phyloP scores from a whole-genome alignment of 2,797 vertebrate species.

The Pelodytes ibericus region DNA sequence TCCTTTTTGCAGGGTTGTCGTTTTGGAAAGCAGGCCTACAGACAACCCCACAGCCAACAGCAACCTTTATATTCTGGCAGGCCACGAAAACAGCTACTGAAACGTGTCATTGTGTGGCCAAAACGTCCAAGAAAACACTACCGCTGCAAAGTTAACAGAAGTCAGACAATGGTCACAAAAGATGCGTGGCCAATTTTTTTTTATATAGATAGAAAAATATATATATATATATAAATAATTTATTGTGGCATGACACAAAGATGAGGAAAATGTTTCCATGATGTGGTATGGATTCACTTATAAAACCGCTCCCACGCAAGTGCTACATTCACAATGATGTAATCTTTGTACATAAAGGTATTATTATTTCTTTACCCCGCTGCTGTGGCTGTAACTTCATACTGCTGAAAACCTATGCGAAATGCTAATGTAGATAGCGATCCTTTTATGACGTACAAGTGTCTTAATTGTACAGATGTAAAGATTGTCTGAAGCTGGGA shows the following conservation, averaged over 20 bases:
- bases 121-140: slow-evolving; percentile 59
- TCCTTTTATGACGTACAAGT: slow-evolving; percentile 79
- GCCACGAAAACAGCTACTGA: slow-evolving; percentile 99
- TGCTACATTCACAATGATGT: slow-evolving; percentile 89
- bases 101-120: slow-evolving; percentile 19
- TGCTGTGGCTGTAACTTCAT: slow-evolving; percentile 70
- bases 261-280: slow-evolving; percentile 65
- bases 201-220: slow-evolving; percentile 33
- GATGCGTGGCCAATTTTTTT: slow-evolving; percentile 60
- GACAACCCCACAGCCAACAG: slow-evolving; percentile 98
- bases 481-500: slow-evolving; percentile 64
- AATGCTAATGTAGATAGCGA: slow-evolving; percentile 82
- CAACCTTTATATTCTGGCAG: slow-evolving; percentile 97
- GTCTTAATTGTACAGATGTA: slow-evolving; percentile 78
- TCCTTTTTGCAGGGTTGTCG: slow-evolving; percentile 84
- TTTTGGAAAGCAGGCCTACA: slow-evolving; percentile 93
- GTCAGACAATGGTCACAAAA: slow-evolving; percentile 67
- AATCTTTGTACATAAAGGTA: slow-evolving; percentile 93
- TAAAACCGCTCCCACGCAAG: slow-evolving; percentile 78
- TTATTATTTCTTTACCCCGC: slow-evolving; percentile 73
- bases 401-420: slow-evolving; percentile 75
- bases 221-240: slow-evolving; percentile 73
- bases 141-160: slow-evolving; percentile 67
- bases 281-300: slow-evolving; percentile 75
- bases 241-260: slow-evolving; percentile 83